A percentile compares a stretch with the other conserved stretches of the same genome.
phyloP scores from a whole-genome alignment of 2,888 invertebrate genomes.

The Syritta pipiens region DNA sequence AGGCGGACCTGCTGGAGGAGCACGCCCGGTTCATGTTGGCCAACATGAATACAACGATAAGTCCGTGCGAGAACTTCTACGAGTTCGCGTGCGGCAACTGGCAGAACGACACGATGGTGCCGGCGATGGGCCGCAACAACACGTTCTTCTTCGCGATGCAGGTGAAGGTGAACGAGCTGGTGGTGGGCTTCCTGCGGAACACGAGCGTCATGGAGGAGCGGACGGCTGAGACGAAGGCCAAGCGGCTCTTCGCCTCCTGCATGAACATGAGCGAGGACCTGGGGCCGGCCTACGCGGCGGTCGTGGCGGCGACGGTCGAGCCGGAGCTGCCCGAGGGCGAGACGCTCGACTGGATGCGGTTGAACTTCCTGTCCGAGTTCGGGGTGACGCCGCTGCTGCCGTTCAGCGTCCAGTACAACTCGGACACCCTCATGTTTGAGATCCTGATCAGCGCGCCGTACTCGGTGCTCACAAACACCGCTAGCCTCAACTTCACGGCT shows the following conservation, averaged over 20 bases:
- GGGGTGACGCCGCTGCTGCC: constrained; percentile 74
- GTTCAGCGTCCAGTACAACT: constrained; percentile 72
- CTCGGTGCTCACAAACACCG: constrained; percentile 54
- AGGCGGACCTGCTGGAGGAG: constrained; percentile 73
- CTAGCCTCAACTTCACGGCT: constrained; percentile 70
- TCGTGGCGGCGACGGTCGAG: constrained; percentile 65
- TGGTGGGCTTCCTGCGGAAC: constrained; percentile 72
- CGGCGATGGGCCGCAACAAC: constrained; percentile 71
- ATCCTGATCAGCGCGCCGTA: constrained; percentile 70
- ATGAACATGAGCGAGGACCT: constrained; percentile 72
- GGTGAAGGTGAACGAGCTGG: constrained; percentile 71
- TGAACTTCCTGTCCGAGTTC: constrained; percentile 75
- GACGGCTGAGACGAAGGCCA: constrained; percentile 73
- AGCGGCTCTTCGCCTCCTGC: constrained; percentile 73
- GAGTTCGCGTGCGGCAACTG: constrained; percentile 76
- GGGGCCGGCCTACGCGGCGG: constrained; percentile 69
- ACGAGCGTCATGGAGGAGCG: constrained; percentile 63
- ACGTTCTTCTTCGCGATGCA: constrained; percentile 74
- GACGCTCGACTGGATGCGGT: constrained; percentile 72
- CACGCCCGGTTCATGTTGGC: constrained; percentile 73
- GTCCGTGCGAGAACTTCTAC: constrained; percentile 77
- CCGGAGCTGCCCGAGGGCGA: constrained; percentile 55
- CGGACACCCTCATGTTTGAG: constrained; percentile 71
- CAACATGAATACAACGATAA: constrained; percentile 73
- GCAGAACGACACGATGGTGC: constrained; percentile 72